Evolutionary conservation across 2,888 invertebrate genomes (phyloP).

Genomic region (Epistrophella euchroma): DNA sequence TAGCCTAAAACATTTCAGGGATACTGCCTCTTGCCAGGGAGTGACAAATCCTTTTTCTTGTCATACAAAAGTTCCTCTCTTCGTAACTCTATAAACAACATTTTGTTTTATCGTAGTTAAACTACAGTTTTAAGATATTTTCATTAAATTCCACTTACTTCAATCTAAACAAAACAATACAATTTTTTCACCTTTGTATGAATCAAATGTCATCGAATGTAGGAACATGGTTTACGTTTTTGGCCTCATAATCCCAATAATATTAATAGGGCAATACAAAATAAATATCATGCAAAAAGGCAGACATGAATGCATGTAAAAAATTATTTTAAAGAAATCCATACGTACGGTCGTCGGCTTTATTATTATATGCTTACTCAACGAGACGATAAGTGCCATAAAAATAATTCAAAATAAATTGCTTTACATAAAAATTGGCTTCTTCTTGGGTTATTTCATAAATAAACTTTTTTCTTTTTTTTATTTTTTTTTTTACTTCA

Average conservation of each 20-base stretch:
- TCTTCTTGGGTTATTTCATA: conserved; percentile 56
- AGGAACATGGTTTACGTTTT: background rate
- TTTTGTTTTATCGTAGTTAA: too few relatives aligned
- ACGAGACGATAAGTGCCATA: conserved; percentile 83
- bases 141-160: too few relatives aligned
- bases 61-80: too few relatives aligned
- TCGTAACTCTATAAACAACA: too few relatives aligned
- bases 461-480: conserved; percentile 33
- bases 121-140: too few relatives aligned
- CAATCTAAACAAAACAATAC: too few relatives aligned
- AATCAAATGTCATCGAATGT: background rate
- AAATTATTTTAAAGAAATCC: conserved; percentile 27
- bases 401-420: conserved; percentile 84
- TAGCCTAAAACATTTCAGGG: too few relatives aligned
- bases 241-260: conserved; percentile 45
- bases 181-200: background rate
- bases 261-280: conserved; percentile 33
- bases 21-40: too few relatives aligned
- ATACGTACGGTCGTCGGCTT: conserved; percentile 57
- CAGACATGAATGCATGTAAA: conserved; percentile 20
- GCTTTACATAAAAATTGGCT: conserved; percentile 82
- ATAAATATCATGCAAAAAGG: background rate
- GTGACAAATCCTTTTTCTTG: too few relatives aligned
- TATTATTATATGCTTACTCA: conserved; percentile 78
- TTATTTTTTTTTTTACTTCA: background rate